Percentiles rank a stretch among this genome's conserved stretches.
Conservation (phyloP, 2,797 vertebrate genomes). For the Simalia tracyae region DNA sequence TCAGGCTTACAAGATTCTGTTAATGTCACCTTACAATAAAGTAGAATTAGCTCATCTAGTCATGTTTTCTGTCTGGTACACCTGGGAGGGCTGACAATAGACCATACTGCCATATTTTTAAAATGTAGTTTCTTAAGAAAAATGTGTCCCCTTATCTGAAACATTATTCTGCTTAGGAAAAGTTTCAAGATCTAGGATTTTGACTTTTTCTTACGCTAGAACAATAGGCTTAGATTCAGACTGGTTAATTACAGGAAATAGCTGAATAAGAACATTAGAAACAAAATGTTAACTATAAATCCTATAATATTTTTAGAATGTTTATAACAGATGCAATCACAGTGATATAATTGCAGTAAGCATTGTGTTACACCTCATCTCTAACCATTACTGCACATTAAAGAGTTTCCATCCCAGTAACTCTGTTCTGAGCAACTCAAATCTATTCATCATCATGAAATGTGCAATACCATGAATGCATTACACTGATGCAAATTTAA, state of each 20-base stretch:
- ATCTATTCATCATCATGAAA: constrained; percentile 31
- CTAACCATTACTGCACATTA: constrained; percentile 22
- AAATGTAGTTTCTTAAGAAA: not conserved
- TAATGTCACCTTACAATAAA: too few species aligned
- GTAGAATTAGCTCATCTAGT: too few species aligned
- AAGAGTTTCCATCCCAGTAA: not conserved
- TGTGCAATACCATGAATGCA: constrained; percentile 13
- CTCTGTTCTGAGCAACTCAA: constrained; percentile 4
- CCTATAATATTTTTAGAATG: not conserved
- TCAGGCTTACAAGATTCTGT: too few species aligned
- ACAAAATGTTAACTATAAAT: not conserved
- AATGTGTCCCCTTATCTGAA: not conserved
- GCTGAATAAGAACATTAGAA: not conserved
- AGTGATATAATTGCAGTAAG: constrained; percentile 11
- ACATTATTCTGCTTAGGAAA: not conserved
- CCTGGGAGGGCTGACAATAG: not conserved
- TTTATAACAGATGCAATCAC: not conserved
- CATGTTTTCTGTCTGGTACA: too few species aligned
- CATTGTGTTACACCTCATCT: constrained; percentile 33
- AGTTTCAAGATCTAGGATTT: not conserved
- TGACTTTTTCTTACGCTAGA: constrained; percentile 2
- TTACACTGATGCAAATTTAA: constrained; percentile 30
- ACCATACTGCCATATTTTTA: not conserved
- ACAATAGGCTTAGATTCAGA: not conserved
- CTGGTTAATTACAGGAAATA: constrained; percentile 15